phyloP scores from a whole-genome alignment of 2,888 invertebrate species.

The Diarsia mendica region DNA sequence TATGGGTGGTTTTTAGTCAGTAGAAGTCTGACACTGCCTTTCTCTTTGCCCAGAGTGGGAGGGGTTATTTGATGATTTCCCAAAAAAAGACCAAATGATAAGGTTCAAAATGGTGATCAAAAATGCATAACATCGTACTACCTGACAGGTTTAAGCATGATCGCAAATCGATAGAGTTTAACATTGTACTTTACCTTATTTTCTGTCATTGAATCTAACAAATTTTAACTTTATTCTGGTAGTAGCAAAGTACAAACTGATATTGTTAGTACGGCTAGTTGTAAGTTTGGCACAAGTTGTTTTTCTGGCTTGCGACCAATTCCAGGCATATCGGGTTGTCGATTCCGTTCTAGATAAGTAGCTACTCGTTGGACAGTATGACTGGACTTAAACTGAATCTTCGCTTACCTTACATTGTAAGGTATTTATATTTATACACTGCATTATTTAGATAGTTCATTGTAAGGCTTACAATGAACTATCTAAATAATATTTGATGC shows the following conservation, averaged over 20 bases:
- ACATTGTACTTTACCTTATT: neutral
- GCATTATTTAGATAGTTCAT: too few species aligned
- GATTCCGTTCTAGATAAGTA: conserved; percentile 58
- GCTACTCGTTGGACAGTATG: conserved; percentile 39
- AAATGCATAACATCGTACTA: conserved; percentile 4
- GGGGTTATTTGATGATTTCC: too few species aligned
- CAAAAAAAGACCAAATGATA: neutral
- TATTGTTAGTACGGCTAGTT: neutral
- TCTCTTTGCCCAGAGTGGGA: too few species aligned
- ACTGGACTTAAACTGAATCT: conserved; percentile 40
- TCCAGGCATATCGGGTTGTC: conserved; percentile 43
- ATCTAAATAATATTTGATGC: neutral
- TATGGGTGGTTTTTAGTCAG: too few species aligned
- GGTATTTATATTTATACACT: too few species aligned
- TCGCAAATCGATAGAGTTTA: conserved; percentile 28
- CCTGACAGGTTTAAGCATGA: conserved; percentile 32
- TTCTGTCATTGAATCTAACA: neutral
- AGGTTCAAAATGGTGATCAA: conserved; percentile 2
- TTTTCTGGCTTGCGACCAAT: conserved; percentile 56
- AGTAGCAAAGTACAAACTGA: conserved; percentile 1
- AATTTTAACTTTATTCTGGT: conserved; percentile 4
- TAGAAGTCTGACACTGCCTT: too few species aligned
- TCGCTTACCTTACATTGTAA: conserved; percentile 26
- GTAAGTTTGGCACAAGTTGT: conserved; percentile 24
- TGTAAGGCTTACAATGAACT: conserved; percentile 7